phyloP scores from a whole-genome alignment of 2,113 vertebrate genomes.

The Anthoscopus minutus region DNA sequence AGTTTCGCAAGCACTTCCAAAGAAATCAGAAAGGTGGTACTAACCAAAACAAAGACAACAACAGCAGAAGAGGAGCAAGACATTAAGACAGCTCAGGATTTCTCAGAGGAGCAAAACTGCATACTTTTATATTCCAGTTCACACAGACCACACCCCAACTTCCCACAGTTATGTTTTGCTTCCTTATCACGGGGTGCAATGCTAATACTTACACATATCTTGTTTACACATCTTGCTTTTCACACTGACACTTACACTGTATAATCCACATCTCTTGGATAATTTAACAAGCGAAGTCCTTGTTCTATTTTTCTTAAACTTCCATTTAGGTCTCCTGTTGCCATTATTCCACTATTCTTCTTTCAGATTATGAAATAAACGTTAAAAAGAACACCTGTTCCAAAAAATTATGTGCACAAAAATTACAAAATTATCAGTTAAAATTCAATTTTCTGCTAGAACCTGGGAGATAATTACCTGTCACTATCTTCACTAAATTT shows the following conservation, averaged over 20 bases:
- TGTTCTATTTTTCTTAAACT: slow-evolving; percentile 84
- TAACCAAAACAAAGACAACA: background rate
- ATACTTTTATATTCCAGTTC: background rate
- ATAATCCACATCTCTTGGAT: slow-evolving; percentile 83
- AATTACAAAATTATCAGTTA: background rate
- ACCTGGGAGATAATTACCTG: background rate
- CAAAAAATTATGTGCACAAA: background rate
- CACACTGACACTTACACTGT: slow-evolving; percentile 72
- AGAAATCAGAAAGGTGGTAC: background rate
- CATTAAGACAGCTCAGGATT: background rate
- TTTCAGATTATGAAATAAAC: background rate
- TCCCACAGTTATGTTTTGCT: background rate
- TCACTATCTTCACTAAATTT: background rate
- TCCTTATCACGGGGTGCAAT: background rate
- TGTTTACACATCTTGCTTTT: background rate
- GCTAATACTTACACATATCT: background rate
- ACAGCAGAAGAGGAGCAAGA: background rate
- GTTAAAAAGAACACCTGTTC: background rate
- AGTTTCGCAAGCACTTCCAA: background rate
- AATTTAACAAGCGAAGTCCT: slow-evolving; percentile 83
- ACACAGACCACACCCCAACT: background rate
- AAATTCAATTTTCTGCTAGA: background rate
- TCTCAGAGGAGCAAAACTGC: background rate
- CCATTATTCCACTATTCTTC: slow-evolving; percentile 67
- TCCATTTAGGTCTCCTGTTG: slow-evolving; percentile 87